Conservation (phyloP, 2,113 vertebrate species). For the Okapia johnstoni region DNA sequence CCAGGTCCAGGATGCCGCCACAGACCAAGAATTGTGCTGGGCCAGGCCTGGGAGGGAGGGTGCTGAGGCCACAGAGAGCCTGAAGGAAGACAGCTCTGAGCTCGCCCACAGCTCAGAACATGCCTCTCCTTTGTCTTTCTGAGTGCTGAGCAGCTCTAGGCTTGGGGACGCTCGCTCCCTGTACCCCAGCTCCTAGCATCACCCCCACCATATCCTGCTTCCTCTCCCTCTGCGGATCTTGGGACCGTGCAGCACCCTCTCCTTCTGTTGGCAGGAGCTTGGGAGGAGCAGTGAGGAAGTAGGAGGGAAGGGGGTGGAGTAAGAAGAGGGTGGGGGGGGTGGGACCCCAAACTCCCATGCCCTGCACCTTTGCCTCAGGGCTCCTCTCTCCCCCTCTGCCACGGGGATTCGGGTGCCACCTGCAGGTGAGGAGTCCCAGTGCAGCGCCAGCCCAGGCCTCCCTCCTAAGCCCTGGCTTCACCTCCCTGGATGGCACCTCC, state of each 20-base stretch:
- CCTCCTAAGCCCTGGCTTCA: background rate
- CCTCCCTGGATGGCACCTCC: background rate
- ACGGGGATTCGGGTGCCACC: background rate
- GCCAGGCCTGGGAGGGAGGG: background rate
- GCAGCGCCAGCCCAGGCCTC: background rate
- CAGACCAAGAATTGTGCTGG: background rate
- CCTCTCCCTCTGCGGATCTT: background rate
- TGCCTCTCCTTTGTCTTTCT: background rate
- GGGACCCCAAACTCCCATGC: rapidly evolving
- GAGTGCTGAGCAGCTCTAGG: background rate
- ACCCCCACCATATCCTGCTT: background rate
- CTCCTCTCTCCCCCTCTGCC: background rate
- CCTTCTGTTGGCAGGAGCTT: background rate
- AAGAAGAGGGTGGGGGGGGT: too few species aligned
- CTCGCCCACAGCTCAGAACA: background rate
- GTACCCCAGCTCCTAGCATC: background rate
- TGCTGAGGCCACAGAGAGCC: background rate
- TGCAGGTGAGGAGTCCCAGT: background rate
- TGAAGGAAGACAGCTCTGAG: background rate
- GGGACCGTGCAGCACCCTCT: background rate
- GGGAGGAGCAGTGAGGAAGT: background rate
- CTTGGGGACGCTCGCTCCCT: background rate
- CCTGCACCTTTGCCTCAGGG: background rate
- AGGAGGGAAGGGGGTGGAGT: rapidly evolving
- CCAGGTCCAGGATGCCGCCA: background rate